Conservation (phyloP, 2,113 vertebrate genomes). For the Uropsilus gracilis region DNA sequence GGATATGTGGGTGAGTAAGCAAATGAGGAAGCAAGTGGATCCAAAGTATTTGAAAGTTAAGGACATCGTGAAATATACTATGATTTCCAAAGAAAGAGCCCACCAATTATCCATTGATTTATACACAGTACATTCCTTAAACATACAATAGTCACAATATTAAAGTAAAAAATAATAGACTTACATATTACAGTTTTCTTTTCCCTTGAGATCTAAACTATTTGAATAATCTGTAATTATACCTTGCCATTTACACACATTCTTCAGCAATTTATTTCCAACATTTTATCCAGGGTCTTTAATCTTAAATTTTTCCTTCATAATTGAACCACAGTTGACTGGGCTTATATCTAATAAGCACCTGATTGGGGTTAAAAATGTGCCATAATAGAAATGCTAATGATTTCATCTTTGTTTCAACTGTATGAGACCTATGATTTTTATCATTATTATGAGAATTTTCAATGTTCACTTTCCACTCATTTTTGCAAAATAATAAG, state of each 20-base stretch:
- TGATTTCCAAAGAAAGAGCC: neutral
- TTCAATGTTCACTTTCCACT: slow-evolving; percentile 65
- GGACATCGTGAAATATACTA: neutral
- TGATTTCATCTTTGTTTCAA: slow-evolving; percentile 69
- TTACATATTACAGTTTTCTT: slow-evolving; percentile 3
- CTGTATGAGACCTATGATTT: slow-evolving; percentile 66
- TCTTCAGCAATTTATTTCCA: slow-evolving; percentile 68
- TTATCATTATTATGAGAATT: slow-evolving; percentile 67
- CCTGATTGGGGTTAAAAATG: slow-evolving; percentile 68
- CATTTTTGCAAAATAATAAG: slow-evolving; percentile 77
- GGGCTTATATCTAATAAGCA: slow-evolving; percentile 65
- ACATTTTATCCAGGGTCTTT: slow-evolving; percentile 40
- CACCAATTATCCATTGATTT: neutral
- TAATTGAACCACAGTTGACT: slow-evolving; percentile 69
- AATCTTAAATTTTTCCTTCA: slow-evolving; percentile 50
- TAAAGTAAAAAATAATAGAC: slow-evolving; percentile 15
- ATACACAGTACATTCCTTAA: slow-evolving; percentile 19
- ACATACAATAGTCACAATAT: neutral
- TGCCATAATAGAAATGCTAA: slow-evolving; percentile 55
- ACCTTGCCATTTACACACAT: slow-evolving; percentile 50
- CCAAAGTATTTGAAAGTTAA: neutral
- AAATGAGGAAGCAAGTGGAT: neutral
- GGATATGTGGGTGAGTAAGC: neutral
- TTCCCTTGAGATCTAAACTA: slow-evolving; percentile 56
- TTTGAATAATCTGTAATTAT: slow-evolving; percentile 66